Conservation (phyloP, 2,113 vertebrate species). For the Paratilapia polleni region DNA sequence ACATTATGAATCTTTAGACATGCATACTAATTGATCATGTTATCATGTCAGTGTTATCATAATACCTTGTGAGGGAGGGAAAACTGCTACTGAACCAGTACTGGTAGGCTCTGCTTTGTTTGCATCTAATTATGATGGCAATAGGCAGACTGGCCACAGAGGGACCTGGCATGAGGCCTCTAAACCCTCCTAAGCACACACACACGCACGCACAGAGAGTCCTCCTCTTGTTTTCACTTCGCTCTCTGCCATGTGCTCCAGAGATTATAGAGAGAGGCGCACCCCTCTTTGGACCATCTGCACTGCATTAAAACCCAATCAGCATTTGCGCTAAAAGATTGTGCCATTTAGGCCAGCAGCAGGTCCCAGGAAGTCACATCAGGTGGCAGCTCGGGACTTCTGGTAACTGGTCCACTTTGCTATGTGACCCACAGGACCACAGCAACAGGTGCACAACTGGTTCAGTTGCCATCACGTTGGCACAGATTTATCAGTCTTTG, state of each 20-base stretch:
- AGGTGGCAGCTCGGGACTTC: background rate
- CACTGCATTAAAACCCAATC: slow-evolving; percentile 54
- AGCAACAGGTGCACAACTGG: background rate
- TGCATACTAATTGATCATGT: background rate
- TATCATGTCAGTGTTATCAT: background rate
- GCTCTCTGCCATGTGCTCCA: slow-evolving; percentile 40
- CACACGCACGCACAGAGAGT: background rate
- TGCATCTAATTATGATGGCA: slow-evolving; percentile 45
- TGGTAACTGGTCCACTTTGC: background rate
- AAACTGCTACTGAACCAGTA: slow-evolving; percentile 27
- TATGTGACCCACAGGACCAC: background rate
- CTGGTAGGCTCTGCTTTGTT: slow-evolving; percentile 45
- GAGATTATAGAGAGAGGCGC: slow-evolving; percentile 52
- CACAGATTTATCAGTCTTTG: background rate
- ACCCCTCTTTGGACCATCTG: slow-evolving; percentile 62
- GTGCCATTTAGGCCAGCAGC: slow-evolving; percentile 32
- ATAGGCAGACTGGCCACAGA: slow-evolving; percentile 26
- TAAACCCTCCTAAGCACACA: slow-evolving; percentile 33
- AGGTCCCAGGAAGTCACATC: slow-evolving; percentile 12
- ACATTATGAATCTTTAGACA: background rate
- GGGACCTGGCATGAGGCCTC: slow-evolving; percentile 18
- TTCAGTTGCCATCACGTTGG: background rate
- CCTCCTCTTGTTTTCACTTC: slow-evolving; percentile 6
- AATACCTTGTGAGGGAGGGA: background rate
- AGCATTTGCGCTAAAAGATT: slow-evolving; percentile 51